Conservation (phyloP, 1,140 invertebrate genomes). For the Coelopa frigida region DNA sequence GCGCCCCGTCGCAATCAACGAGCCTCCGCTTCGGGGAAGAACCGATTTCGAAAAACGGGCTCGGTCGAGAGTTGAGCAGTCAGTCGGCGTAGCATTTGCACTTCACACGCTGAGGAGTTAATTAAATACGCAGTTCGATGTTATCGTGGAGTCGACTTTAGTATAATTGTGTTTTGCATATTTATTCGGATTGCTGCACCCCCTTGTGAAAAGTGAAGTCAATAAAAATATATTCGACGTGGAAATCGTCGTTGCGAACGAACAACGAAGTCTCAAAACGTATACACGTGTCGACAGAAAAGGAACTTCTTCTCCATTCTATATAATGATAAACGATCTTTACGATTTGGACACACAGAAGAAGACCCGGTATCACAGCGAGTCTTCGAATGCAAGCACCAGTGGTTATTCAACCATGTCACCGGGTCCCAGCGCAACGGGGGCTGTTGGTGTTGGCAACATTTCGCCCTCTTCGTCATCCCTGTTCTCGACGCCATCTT, state of each 20-base stretch:
- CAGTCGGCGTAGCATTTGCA: no score
- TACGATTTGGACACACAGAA: conserved; percentile 32
- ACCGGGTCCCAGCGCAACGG: conserved; percentile 7
- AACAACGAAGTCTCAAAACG: neutral
- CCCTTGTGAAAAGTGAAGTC: conserved; percentile 1
- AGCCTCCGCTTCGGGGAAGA: no score
- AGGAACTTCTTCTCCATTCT: neutral
- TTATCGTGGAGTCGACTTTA: no score
- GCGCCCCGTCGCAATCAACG: no score
- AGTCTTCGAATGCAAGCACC: conserved; percentile 29
- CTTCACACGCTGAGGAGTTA: no score
- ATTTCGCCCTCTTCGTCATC: conserved; percentile 24
- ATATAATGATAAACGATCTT: conserved; percentile 24
- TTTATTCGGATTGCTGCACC: conserved; percentile 2
- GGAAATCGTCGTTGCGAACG: neutral
- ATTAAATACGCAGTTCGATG: no score
- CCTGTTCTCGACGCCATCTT: conserved; percentile 28
- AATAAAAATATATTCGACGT: no score
- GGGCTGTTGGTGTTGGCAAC: conserved; percentile 21
- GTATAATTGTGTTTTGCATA: no score
- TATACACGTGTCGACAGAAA: neutral
- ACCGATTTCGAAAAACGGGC: no score
- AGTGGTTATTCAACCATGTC: conserved; percentile 27
- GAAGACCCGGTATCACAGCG: conserved; percentile 26
- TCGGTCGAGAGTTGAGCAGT: no score